Evolutionary conservation across 2,113 vertebrate species (phyloP), one percentile per base, ranked within the genome.

Genomic region (Bos taurus): DNA sequence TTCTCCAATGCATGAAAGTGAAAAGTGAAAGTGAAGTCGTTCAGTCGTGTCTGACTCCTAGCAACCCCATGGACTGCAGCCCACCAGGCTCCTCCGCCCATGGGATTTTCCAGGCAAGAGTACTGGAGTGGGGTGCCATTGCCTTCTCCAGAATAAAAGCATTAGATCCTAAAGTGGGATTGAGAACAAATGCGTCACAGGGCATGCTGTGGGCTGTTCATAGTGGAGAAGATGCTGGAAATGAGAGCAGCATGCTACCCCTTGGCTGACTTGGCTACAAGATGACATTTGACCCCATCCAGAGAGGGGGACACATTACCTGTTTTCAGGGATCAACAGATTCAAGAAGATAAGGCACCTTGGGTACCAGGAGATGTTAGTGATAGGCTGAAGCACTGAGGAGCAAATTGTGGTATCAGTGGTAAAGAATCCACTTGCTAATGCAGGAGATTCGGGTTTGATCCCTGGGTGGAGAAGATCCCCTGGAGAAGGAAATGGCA

Each of bases 331-430:
- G 12, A 54, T 43, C 19, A 46, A 9, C 62, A 85, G 23, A 78
- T 50, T 74, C 30, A 16, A 5, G 6, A 81, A 60, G 30, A 17
- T 15, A 28, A 26, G 13, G 6, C 48, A 56, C n/a, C 12, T 36
- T 78, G 50, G n/a, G 15, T 30, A 23, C 25, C 17, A 50, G 74
- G 10, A 80, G 74, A 50, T 36, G 3, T 1, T 33, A 13, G 21
- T 48, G 43, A 33, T 3, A 64, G 5, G 67, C 19, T 46, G 56
- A n/a, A 30, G 17, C 57, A 21, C 5, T 25, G 4, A 0, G 0
- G 12, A 30, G 71, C 25, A 40, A 33, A 23, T 5, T 0, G 3
- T 43, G 71, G 36, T 26, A 3, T 40, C 19, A 23, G 67, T 23
- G n/a, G 67, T 40, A 71, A 23, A 36, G 71, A 43, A 25, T 26